A percentile compares a stretch with the other conserved stretches of the same genome.
Conservation (phyloP, 2,797 vertebrate genomes). For the Phaenicophaeus curvirostris region DNA sequence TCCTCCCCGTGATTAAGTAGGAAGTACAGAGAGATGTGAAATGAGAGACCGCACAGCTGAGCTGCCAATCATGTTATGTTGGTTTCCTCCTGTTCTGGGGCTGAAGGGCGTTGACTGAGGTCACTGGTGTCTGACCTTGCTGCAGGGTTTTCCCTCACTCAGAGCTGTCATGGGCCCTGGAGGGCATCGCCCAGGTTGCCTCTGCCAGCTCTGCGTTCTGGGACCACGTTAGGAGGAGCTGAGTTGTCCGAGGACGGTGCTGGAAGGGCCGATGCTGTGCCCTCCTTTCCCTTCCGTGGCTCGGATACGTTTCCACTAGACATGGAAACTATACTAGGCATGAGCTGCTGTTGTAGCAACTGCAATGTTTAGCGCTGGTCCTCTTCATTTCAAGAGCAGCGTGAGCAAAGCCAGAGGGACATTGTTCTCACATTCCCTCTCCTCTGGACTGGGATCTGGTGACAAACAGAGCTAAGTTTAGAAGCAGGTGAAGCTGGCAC, state of each 20-base stretch:
- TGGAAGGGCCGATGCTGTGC: background rate
- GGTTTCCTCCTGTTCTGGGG: background rate
- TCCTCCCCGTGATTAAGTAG: background rate
- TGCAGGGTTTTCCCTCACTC: background rate
- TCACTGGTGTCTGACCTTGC: background rate
- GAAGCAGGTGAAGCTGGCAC: background rate
- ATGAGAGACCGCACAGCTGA: conserved; percentile 7
- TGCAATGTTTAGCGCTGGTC: conserved; percentile 13
- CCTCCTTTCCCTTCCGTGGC: background rate
- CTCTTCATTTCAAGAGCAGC: background rate
- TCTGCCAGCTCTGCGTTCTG: background rate
- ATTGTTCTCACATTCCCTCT: conserved; percentile 12
- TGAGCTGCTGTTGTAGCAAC: conserved; percentile 61
- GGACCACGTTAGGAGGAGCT: background rate
- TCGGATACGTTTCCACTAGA: background rate
- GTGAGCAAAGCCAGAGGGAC: conserved; percentile 24
- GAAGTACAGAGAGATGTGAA: background rate
- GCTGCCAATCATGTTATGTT: background rate
- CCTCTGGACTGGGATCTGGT: background rate
- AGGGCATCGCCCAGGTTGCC: background rate
- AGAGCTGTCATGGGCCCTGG: fast-evolving
- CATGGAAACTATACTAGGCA: conserved; percentile 40
- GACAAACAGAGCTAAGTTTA: conserved; percentile 16
- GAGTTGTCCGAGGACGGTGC: background rate
- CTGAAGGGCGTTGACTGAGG: background rate